Conservation (phyloP, 2,888 invertebrate genomes). For the Pollenia labialis region DNA sequence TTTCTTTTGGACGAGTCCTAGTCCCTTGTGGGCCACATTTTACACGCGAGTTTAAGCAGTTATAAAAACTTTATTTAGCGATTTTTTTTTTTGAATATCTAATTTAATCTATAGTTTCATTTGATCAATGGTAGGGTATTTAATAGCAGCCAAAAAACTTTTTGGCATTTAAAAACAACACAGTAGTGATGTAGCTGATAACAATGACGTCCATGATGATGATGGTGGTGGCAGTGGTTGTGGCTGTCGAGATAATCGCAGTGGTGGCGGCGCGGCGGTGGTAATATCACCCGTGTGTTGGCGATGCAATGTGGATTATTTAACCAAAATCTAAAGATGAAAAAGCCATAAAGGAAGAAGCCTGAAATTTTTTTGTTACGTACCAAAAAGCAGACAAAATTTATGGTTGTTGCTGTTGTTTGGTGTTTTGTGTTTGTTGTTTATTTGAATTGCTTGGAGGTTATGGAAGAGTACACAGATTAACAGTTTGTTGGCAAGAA, state of each 20-base stretch:
- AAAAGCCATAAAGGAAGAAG: slow-evolving; percentile 59
- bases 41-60: too few relatives aligned
- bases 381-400: neutral
- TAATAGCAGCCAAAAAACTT: slow-evolving; percentile 19
- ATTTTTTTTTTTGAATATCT: too few relatives aligned
- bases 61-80: too few relatives aligned
- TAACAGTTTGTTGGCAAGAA: slow-evolving; percentile 71
- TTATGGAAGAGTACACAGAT: slow-evolving; percentile 63
- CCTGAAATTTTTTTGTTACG: slow-evolving; percentile 38
- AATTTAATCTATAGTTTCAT: too few relatives aligned
- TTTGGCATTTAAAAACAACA: slow-evolving; percentile 63
- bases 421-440: slow-evolving; percentile 16
- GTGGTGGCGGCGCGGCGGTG: neutral
- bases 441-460: slow-evolving; percentile 50
- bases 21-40: too few relatives aligned
- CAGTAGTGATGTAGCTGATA: slow-evolving; percentile 48
- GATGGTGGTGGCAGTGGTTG: slow-evolving; percentile 3
- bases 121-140: slow-evolving; percentile 12
- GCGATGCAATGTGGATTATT: slow-evolving; percentile 59
- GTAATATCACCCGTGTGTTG: slow-evolving; percentile 27
- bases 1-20: too few relatives aligned
- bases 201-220: slow-evolving; percentile 41
- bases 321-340: slow-evolving; percentile 66
- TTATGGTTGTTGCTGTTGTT: slow-evolving; percentile 1
- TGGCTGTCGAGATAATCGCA: neutral